Evolutionary conservation across 2,888 invertebrate genomes (phyloP).

Genomic region (Latheticus oryzae): DNA sequence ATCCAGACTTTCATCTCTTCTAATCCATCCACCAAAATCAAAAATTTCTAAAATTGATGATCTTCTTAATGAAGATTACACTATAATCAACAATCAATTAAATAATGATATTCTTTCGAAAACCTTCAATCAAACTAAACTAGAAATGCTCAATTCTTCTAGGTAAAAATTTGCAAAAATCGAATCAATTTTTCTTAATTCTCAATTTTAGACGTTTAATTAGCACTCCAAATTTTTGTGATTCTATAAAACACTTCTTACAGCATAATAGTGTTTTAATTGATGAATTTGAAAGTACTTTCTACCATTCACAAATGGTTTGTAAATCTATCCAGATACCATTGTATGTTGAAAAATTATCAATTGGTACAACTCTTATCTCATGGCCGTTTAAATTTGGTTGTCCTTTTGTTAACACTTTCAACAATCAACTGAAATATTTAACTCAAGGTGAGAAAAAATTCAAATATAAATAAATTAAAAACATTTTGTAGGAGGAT

Average conservation of each 20-base stretch:
- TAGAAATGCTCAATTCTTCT: no score
- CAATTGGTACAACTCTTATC: no score
- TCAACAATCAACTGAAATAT: slow-evolving; percentile 2
- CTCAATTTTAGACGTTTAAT: no score
- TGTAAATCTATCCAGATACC: no score
- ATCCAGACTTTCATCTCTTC: not conserved
- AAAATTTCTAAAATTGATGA: not conserved
- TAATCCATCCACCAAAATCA: slow-evolving; percentile 4
- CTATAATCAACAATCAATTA: no score
- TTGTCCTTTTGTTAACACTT: slow-evolving; percentile 1
- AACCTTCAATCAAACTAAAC: no score
- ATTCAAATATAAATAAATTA: not conserved
- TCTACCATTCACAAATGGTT: slow-evolving; percentile 3
- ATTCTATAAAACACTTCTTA: not conserved
- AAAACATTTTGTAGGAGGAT: slow-evolving; percentile 1
- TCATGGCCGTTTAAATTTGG: slow-evolving; percentile 10
- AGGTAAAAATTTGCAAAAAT: no score
- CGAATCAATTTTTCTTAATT: no score
- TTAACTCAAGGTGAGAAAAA: slow-evolving; percentile 2
- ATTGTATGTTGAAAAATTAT: not conserved
- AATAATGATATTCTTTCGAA: not conserved
- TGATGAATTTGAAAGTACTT: not conserved
- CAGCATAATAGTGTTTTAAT: slow-evolving; percentile 2
- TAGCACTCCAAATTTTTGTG: no score
- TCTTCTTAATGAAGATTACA: slow-evolving; percentile 1